A percentile compares a stretch with the other conserved stretches of the same genome.
Conservation (phyloP, 2,797 vertebrate genomes). For the Vireo griseus region DNA sequence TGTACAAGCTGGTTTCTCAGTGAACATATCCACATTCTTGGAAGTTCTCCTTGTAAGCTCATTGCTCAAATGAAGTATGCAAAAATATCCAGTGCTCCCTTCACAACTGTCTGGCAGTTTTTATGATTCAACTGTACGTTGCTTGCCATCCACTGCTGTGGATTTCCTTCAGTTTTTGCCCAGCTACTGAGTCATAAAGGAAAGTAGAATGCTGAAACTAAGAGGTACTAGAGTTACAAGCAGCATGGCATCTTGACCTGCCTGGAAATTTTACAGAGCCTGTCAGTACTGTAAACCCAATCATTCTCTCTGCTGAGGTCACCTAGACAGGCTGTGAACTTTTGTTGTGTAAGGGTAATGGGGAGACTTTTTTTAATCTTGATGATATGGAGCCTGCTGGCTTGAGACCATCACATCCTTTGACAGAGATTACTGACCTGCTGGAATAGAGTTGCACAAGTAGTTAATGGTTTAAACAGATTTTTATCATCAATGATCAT, state of each 20-base stretch:
- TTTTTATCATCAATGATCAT: neutral
- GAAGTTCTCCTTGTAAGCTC: neutral
- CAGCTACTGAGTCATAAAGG: neutral
- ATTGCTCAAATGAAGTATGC: neutral
- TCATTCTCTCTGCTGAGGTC: neutral
- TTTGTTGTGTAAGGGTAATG: neutral
- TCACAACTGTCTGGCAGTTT: neutral
- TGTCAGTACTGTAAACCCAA: neutral
- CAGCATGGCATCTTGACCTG: neutral
- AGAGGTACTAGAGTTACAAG: neutral
- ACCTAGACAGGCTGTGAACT: neutral
- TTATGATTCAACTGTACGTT: neutral
- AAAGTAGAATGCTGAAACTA: neutral
- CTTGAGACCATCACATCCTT: neutral
- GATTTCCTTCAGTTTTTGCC: neutral
- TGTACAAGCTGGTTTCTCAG: neutral
- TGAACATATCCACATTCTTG: neutral
- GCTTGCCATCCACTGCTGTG: neutral
- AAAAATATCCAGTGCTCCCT: neutral
- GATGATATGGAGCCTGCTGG: neutral
- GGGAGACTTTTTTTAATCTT: neutral
- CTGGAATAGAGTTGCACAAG: neutral
- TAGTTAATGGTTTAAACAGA: neutral
- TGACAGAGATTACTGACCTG: neutral
- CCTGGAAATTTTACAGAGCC: neutral